Conservation (phyloP, 2,113 vertebrate species). For the Carollia perspicillata region DNA sequence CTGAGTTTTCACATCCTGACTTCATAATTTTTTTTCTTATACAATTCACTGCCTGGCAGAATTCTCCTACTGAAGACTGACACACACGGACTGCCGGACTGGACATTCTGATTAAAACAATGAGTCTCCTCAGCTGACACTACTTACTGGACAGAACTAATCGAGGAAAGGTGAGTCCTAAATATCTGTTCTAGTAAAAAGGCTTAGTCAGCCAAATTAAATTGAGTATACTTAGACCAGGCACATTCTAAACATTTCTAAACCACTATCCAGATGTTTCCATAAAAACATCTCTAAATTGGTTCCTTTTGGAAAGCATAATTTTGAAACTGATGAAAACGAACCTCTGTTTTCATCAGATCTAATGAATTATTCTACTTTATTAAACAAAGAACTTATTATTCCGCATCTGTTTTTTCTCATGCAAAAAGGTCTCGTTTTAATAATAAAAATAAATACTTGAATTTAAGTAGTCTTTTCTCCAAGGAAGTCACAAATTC, state of each 20-base stretch:
- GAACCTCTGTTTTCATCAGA: conserved; percentile 22
- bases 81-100: neutral
- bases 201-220: neutral
- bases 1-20: conserved; percentile 40
- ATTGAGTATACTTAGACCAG: neutral
- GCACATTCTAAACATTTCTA: conserved; percentile 41
- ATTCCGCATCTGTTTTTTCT: neutral
- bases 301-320: conserved; percentile 34
- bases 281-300: conserved; percentile 44
- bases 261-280: conserved; percentile 44
- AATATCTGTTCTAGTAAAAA: neutral
- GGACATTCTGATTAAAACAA: conserved; percentile 5
- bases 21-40: conserved; percentile 49
- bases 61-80: conserved; percentile 32
- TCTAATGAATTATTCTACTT: conserved; percentile 14
- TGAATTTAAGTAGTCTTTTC: conserved; percentile 11
- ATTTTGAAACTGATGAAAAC: conserved; percentile 42
- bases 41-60: conserved; percentile 37
- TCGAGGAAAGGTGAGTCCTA: neutral
- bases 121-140: neutral
- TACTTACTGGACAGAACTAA: neutral
- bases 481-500: conserved; percentile 22
- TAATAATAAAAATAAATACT: conserved; percentile 20
- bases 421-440: neutral
- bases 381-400: conserved; percentile 26